These are phyloP conservation scores for Andricus grossulariae DNA, from an alignment of 1,140 invertebrate species.

Conservation along the genomic window DNA sequence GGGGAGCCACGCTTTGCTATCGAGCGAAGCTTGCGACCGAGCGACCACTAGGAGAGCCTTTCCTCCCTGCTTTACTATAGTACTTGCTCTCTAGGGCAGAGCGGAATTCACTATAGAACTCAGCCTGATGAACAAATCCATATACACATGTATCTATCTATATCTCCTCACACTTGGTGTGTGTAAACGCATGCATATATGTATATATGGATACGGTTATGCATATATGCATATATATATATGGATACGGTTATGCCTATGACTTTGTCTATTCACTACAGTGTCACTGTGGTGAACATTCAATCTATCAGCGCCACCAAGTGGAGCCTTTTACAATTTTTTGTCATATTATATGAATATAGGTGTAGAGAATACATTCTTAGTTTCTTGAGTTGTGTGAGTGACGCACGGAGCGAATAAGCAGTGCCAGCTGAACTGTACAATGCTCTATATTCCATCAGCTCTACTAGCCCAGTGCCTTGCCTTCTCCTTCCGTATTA, in stretches of 20 bases:
- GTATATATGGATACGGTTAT: no score
- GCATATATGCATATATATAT: no score
- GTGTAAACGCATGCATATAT: no score
- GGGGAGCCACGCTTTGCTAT: conserved; percentile 72
- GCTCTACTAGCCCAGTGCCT: conserved; percentile 71
- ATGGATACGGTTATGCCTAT: no score
- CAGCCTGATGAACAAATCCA: conserved; percentile 25
- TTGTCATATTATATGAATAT: neutral
- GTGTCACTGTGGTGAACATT: no score
- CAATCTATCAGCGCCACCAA: no score
- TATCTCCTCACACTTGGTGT: no score
- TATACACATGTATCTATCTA: no score
- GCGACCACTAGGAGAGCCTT: conserved; percentile 62
- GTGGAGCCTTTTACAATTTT: conserved; percentile 5
- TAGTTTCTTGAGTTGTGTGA: no score
- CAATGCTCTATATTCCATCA: conserved; percentile 63
- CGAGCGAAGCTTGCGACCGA: conserved; percentile 67
- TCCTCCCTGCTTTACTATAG: conserved; percentile 43
- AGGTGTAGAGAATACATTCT: no score
- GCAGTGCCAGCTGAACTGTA: neutral
- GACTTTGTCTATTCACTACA: no score
- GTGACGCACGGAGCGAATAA: neutral
- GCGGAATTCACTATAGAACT: conserved; percentile 45
- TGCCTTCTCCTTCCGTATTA: conserved; percentile 55
- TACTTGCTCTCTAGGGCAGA: conserved; percentile 34